Conservation (phyloP, 2,888 invertebrate species). For the Teleiodes luculella region DNA sequence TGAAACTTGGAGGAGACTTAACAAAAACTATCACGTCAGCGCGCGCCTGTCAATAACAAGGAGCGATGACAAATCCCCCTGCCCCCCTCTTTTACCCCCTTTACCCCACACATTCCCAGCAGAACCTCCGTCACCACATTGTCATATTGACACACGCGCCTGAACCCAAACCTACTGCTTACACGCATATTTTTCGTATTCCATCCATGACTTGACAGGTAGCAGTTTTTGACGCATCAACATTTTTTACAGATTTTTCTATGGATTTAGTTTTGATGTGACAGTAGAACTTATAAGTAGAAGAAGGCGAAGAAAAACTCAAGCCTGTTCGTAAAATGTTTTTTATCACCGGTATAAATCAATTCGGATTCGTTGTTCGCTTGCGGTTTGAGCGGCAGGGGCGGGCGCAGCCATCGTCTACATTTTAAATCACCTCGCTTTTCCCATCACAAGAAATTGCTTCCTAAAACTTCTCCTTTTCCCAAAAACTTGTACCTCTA, state of each 20-base stretch:
- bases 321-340: too few species aligned
- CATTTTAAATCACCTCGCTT: slow-evolving; percentile 36
- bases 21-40: slow-evolving; percentile 26
- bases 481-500: slow-evolving; percentile 58
- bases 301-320: too few species aligned
- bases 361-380: not conserved
- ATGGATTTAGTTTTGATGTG: not conserved
- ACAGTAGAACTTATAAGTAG: too few species aligned
- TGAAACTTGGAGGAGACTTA: not conserved
- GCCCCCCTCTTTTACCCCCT: not conserved
- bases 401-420: slow-evolving; percentile 20
- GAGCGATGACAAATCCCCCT: slow-evolving; percentile 47
- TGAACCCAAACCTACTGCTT: not conserved
- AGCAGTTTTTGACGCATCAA: slow-evolving; percentile 4
- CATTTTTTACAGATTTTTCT: not conserved
- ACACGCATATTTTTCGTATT: slow-evolving; percentile 6
- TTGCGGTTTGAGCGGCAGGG: not conserved
- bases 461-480: slow-evolving; percentile 12
- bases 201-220: slow-evolving; percentile 6
- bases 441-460: slow-evolving; percentile 25
- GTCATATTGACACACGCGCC: slow-evolving; percentile 41
- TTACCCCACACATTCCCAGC: slow-evolving; percentile 20
- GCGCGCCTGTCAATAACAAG: slow-evolving; percentile 52
- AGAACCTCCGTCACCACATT: slow-evolving; percentile 49
- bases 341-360: too few species aligned